These are phyloP conservation scores for Radopholus similis DNA, from an alignment of 1,140 invertebrate genomes.

Conservation along the genomic window DNA sequence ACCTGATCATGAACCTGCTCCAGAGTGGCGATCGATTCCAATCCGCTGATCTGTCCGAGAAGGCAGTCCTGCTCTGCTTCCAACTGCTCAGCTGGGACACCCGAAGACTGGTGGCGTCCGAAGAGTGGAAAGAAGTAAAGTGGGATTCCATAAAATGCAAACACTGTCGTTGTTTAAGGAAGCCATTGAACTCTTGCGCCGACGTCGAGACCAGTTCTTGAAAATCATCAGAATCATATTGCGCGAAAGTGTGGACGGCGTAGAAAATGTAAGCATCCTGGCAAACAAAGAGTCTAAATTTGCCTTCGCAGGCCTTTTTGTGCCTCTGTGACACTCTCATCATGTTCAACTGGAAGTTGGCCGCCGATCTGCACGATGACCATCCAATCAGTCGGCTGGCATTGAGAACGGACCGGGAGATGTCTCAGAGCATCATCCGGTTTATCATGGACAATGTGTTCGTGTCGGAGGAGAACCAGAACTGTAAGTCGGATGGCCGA, in stretches of 20 bases:
- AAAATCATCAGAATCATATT: constrained; percentile 69
- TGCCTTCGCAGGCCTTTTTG: constrained; percentile 72
- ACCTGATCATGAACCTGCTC: constrained; percentile 76
- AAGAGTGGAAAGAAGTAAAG: constrained; percentile 24
- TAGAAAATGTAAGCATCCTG: constrained; percentile 66
- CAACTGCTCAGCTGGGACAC: constrained; percentile 31
- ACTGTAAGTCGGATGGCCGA: constrained; percentile 64
- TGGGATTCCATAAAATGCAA: not conserved
- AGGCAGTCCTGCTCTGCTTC: constrained; percentile 61
- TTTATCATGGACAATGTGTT: constrained; percentile 76
- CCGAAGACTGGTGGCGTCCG: not conserved
- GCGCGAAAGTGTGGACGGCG: constrained; percentile 63
- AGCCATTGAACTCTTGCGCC: constrained; percentile 64
- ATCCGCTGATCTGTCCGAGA: constrained; percentile 65
- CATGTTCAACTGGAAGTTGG: constrained; percentile 84
- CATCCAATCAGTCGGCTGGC: constrained; percentile 65
- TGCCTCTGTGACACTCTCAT: constrained; percentile 89
- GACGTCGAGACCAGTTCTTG: constrained; percentile 73
- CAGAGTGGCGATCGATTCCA: constrained; percentile 69
- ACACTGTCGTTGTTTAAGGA: constrained; percentile 51
- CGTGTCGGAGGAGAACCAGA: constrained; percentile 70
- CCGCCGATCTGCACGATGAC: constrained; percentile 62
- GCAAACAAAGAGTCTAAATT: not conserved
- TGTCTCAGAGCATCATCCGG: constrained; percentile 27
- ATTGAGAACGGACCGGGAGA: constrained; percentile 28